Conservation (phyloP, 1,140 invertebrate genomes). For the Leptonema lineaticorne region DNA sequence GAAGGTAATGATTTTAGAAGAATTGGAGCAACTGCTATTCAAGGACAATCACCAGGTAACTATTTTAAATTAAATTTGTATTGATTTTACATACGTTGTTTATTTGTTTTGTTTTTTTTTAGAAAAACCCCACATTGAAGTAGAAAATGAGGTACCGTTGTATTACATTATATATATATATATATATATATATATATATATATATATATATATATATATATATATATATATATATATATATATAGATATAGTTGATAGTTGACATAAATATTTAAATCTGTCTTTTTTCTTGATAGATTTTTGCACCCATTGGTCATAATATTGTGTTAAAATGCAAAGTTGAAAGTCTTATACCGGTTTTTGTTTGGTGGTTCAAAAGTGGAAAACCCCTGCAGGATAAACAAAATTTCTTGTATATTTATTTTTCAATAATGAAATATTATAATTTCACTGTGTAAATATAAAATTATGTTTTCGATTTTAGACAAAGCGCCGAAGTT, state of each 20-base stretch:
- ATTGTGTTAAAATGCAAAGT: slow-evolving; percentile 43
- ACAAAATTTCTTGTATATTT: slow-evolving; percentile 46
- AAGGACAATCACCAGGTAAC: slow-evolving; percentile 48
- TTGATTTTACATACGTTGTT: not conserved
- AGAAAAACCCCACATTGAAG: slow-evolving; percentile 13
- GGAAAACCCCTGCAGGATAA: slow-evolving; percentile 36
- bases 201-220: too few relatives aligned
- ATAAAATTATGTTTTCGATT: not conserved
- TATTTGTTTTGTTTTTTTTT: slow-evolving; percentile 4
- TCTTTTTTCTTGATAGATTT: slow-evolving; percentile 28
- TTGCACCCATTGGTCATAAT: not conserved
- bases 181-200: not conserved
- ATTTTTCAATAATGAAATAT: not conserved
- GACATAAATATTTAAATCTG: not conserved
- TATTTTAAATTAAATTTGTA: not conserved
- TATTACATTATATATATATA: not conserved
- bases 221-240: too few relatives aligned
- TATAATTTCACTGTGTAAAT: slow-evolving; percentile 14
- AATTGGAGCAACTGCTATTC: slow-evolving; percentile 49
- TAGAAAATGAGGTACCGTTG: slow-evolving; percentile 8
- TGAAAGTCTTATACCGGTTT: slow-evolving; percentile 50
- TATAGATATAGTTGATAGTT: too few relatives aligned
- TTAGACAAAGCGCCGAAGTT: slow-evolving; percentile 48
- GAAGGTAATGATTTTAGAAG: slow-evolving; percentile 46
- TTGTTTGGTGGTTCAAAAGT: slow-evolving; percentile 46